phyloP scores from a whole-genome alignment of 2,797 vertebrate species.

The Gallinago nigripennis region DNA sequence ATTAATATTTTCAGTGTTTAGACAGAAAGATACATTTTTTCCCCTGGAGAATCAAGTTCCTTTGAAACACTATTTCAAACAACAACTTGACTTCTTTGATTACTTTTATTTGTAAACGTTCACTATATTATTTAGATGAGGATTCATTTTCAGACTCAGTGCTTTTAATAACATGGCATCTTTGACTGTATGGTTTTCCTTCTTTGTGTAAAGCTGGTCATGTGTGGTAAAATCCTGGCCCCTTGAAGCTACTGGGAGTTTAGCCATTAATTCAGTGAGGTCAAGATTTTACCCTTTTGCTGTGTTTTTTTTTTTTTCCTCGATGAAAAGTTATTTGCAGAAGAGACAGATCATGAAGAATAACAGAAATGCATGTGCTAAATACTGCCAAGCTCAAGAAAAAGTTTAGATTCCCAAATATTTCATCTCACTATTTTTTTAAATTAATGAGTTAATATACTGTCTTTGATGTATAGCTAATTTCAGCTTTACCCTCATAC shows the following conservation, averaged over 20 bases:
- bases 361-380: neutral
- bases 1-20: neutral
- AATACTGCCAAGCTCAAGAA: neutral
- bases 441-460: neutral
- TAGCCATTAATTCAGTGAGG: neutral
- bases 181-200: neutral
- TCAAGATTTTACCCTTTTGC: neutral
- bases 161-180: neutral
- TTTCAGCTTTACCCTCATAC: neutral
- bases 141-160: neutral
- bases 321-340: neutral
- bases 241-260: neutral
- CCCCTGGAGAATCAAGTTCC: neutral
- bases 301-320: fast-evolving
- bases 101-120: conserved; percentile 13
- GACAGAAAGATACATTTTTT: neutral
- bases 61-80: neutral
- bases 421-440: neutral
- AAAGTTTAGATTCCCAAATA: neutral
- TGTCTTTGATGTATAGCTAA: neutral
- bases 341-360: neutral
- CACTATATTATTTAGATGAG: neutral
- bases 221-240: neutral
- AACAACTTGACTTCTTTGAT: neutral
- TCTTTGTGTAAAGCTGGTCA: neutral